Evolutionary conservation across 2,797 vertebrate genomes (phyloP), one percentile per base, ranked within the genome.

Genomic region (Staurois parvus): DNA sequence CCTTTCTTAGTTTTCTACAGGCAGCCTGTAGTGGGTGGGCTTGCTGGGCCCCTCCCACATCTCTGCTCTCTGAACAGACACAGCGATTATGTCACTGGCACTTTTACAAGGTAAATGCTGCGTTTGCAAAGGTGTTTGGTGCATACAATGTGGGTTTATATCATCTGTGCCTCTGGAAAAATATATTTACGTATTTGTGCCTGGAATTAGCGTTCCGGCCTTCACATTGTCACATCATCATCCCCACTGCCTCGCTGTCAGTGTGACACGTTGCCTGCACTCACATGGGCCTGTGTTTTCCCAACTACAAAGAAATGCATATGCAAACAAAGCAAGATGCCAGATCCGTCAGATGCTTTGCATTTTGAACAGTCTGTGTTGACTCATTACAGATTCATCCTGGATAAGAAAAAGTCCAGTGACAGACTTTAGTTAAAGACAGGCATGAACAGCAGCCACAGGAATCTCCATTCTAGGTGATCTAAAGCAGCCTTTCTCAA

Each of bases 341-440:
- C 78, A 85, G 59, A 69, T 42, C 72, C 40, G 77, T 75, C 69
- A 85, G 40, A 74, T 66, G 83, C 56, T 85, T 37, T n/a, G 76
- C 13, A 67, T 74, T 79, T 64, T 34, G 42, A 85, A n/a, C 24
- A 30, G 69, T 52, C 66, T 21, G 67, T 80, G 78, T 64, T 72
- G 67, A 83, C 64, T 73, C 76, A 66, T 72, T 68, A 59, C 67
- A 34, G 69, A 74, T 85, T 26, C 70, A 84, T 52, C n/a, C 40
- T 73, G 34, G 21, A 28, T 30, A 70, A 72, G 19, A 40, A 32
- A 72, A 32, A 72, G 83, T 72, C 74, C 76, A 69, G 28, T 6
- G 42, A 85, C 56, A 56, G 24, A 59, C 59, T 52, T 21, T 37
- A 37, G 10, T 21, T 37, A 37, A 37, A 56, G 48, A 30, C 45